Evolutionary conservation across 1,140 invertebrate genomes (phyloP).

Genomic region (Drosophila bocqueti): DNA sequence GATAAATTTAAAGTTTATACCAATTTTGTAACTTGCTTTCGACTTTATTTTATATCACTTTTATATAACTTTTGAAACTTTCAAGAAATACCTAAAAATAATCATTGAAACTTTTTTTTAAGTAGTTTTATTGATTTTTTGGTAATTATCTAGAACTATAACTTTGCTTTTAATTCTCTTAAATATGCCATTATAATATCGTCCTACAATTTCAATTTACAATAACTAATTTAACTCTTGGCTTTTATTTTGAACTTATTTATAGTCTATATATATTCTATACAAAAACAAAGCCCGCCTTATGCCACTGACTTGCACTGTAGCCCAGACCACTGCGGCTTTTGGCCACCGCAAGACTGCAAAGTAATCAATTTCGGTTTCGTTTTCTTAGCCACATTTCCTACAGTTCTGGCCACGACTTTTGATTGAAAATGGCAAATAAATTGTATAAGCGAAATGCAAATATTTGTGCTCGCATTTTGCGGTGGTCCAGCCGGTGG

Average conservation of each 20-base stretch:
- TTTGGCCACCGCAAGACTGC: slow-evolving; percentile 47
- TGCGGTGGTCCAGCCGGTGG: slow-evolving; percentile 47
- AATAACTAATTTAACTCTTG: no score
- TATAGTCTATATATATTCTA: no score
- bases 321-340: background rate
- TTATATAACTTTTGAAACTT: no score
- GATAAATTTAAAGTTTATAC: no score
- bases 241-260: no score
- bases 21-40: no score
- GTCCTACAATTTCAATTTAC: no score
- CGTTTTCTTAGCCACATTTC: slow-evolving; percentile 12
- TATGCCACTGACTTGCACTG: slow-evolving; percentile 16
- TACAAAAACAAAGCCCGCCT: background rate
- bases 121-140: no score
- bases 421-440: slow-evolving; percentile 82
- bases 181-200: background rate
- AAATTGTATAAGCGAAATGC: slow-evolving; percentile 83
- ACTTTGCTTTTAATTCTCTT: background rate
- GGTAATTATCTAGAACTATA: no score
- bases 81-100: no score
- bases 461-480: slow-evolving; percentile 62
- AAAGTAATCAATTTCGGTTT: slow-evolving; percentile 71
- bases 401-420: slow-evolving; percentile 71
- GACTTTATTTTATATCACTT: no score
- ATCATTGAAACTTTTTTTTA: no score